Evolutionary conservation across 2,113 vertebrate species (phyloP).

Genomic region (Zosterops hypoxanthus): DNA sequence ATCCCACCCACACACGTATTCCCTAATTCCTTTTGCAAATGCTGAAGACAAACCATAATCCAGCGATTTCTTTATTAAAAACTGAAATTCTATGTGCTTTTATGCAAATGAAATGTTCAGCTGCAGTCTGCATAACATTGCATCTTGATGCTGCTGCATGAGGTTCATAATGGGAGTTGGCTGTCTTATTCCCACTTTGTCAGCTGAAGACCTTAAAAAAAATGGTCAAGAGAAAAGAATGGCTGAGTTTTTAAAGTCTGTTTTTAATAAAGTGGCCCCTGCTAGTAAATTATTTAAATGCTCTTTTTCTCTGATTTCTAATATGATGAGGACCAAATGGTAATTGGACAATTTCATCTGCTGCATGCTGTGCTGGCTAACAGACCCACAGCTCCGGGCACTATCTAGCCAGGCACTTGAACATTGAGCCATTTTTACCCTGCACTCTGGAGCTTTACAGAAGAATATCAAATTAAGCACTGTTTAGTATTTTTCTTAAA

Average conservation of each 20-base stretch:
- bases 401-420: background rate
- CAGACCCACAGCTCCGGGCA: background rate
- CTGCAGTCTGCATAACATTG: background rate
- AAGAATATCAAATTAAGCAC: background rate
- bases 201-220: background rate
- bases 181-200: background rate
- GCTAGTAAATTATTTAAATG: background rate
- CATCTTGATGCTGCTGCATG: background rate
- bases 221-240: background rate
- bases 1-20: accelerated
- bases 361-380: background rate
- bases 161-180: background rate
- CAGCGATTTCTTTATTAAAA: background rate
- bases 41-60: background rate
- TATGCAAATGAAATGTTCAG: background rate
- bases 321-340: background rate
- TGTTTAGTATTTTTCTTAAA: background rate
- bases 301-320: background rate
- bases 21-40: background rate
- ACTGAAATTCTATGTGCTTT: background rate
- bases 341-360: background rate
- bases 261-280: background rate
- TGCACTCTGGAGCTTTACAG: background rate
- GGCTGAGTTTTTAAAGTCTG: background rate
- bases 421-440: background rate